phyloP scores from a whole-genome alignment of 1,140 invertebrate genomes.

The Chlorops oryzae region DNA sequence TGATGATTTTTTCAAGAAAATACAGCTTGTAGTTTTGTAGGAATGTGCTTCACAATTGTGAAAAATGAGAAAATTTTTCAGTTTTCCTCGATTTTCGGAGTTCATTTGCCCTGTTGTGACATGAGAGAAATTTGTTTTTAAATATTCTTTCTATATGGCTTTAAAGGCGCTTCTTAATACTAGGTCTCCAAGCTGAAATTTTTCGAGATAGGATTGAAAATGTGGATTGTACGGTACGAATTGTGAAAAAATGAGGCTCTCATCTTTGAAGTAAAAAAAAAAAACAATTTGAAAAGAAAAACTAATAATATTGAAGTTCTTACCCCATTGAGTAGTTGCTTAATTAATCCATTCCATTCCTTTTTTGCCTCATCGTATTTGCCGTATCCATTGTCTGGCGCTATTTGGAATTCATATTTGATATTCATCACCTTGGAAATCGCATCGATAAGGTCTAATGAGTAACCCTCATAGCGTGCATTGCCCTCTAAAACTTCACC shows the following conservation, averaged over 20 bases:
- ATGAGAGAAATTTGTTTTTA: no score
- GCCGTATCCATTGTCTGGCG: conserved; percentile 68
- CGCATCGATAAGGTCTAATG: conserved; percentile 71
- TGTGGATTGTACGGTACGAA: no score
- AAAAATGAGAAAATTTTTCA: no score
- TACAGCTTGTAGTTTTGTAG: no score
- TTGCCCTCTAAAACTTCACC: conserved; percentile 52
- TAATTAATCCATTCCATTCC: conserved; percentile 82
- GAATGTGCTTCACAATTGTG: no score
- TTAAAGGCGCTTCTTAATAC: no score
- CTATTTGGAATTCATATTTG: conserved; percentile 67
- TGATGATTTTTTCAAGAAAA: no score
- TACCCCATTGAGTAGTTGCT: conserved; percentile 72
- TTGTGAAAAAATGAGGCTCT: no score
- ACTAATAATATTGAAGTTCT: conserved; percentile 32
- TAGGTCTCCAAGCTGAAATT: no score
- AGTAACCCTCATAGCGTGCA: conserved; percentile 67
- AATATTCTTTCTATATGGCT: no score
- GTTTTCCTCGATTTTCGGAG: background rate
- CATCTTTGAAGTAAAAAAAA: background rate
- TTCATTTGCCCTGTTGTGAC: background rate
- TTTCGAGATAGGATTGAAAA: no score
- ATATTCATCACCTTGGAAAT: conserved; percentile 70
- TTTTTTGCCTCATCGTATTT: conserved; percentile 61
- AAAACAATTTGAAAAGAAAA: background rate